These are phyloP conservation scores for Psittacula cyanocephala DNA, from an alignment of 2,113 vertebrate species.

Conservation along the genomic window DNA sequence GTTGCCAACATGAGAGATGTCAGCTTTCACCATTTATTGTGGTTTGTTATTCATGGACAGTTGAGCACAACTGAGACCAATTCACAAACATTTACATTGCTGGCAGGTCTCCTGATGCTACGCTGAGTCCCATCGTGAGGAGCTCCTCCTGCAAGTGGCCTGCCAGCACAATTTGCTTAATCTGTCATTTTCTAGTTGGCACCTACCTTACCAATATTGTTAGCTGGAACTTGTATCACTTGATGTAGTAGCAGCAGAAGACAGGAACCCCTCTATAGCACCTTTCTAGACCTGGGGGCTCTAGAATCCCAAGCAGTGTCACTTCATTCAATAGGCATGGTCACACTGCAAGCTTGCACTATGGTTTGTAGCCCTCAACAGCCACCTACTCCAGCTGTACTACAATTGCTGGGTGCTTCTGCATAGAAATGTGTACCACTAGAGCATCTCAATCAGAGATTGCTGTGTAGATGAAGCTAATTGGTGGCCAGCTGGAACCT, in stretches of 20 bases:
- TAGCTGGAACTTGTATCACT: background rate
- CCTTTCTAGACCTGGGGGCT: background rate
- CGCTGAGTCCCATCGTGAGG: background rate
- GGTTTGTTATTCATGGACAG: slow-evolving; percentile 63
- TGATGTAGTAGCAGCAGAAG: background rate
- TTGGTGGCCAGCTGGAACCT: background rate
- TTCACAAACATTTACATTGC: background rate
- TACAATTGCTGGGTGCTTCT: background rate
- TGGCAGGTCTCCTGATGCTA: slow-evolving; percentile 11
- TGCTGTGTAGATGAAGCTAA: background rate
- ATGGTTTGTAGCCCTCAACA: background rate
- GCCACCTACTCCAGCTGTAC: background rate
- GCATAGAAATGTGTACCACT: background rate
- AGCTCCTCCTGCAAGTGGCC: background rate
- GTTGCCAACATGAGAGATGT: slow-evolving; percentile 30
- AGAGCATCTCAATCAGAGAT: background rate
- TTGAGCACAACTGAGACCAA: slow-evolving; percentile 10
- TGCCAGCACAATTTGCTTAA: background rate
- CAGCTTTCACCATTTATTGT: slow-evolving; percentile 48
- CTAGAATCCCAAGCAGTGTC: background rate
- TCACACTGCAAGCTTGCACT: background rate
- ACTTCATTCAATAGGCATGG: background rate
- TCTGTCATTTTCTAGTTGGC: background rate
- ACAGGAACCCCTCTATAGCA: background rate
- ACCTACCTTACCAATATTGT: background rate